Evolutionary conservation across 2,888 invertebrate genomes (phyloP).

Genomic region (Tubulanus polymorphus): DNA sequence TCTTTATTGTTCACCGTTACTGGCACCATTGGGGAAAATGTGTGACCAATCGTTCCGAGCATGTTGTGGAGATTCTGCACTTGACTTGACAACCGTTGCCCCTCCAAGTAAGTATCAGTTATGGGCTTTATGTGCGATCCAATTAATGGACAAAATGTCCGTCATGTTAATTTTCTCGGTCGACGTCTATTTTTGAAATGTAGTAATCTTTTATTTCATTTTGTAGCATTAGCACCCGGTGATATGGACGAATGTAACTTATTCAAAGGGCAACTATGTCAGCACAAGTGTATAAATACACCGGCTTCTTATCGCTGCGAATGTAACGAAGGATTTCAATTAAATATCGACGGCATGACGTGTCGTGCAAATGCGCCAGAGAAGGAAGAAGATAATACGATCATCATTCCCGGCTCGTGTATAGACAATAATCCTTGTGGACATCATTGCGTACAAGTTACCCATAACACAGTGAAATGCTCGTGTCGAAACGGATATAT

Average conservation of each 20-base stretch:
- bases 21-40: constrained; percentile 30
- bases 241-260: constrained; percentile 36
- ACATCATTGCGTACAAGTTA: constrained; percentile 70
- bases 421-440: constrained; percentile 66
- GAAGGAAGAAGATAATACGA: background rate
- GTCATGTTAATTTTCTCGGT: too few species aligned
- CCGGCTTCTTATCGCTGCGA: constrained; percentile 45
- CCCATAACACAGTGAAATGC: constrained; percentile 67
- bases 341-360: constrained; percentile 40
- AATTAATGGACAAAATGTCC: too few species aligned
- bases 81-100: background rate
- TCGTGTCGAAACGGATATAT: constrained; percentile 69
- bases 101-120: background rate
- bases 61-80: constrained; percentile 29
- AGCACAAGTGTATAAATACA: constrained; percentile 46
- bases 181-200: too few species aligned
- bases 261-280: constrained; percentile 51
- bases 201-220: too few species aligned
- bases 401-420: constrained; percentile 16
- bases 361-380: constrained; percentile 20
- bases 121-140: too few species aligned
- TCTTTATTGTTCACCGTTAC: constrained; percentile 23
- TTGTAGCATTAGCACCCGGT: too few species aligned
- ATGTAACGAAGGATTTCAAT: constrained; percentile 40
- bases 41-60: constrained; percentile 39